These are phyloP conservation scores for Bovichtus variegatus DNA, from an alignment of 2,797 vertebrate species.

Conservation along the genomic window DNA sequence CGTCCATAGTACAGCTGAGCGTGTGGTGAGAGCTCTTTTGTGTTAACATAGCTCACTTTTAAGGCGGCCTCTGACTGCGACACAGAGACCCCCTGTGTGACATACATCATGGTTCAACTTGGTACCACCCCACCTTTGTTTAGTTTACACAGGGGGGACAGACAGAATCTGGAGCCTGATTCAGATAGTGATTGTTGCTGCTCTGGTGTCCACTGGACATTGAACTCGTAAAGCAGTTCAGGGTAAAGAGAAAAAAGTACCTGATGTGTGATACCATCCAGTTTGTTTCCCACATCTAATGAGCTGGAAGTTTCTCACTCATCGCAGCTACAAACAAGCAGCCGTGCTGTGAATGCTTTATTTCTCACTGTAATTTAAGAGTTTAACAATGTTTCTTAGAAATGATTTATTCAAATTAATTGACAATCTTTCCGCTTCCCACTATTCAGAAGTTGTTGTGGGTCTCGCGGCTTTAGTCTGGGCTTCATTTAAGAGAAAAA, in stretches of 20 bases:
- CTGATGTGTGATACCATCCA: too few relatives aligned
- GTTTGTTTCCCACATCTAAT: constrained; percentile 6
- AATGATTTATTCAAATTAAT: background rate
- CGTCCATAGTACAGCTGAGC: constrained; percentile 57
- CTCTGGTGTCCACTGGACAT: constrained; percentile 1
- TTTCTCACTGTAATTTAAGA: background rate
- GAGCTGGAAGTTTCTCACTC: background rate
- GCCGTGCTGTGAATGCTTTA: background rate
- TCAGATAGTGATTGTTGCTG: constrained; percentile 21
- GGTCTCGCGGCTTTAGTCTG: background rate
- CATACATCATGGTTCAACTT: constrained; percentile 47
- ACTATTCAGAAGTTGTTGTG: background rate
- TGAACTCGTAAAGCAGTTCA: background rate
- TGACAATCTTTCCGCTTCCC: background rate
- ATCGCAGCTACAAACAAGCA: background rate
- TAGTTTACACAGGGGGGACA: constrained; percentile 9
- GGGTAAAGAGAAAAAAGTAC: too few relatives aligned
- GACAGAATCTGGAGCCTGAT: constrained; percentile 35
- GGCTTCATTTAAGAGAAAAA: background rate
- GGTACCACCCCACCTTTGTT: constrained; percentile 47
- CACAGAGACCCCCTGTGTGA: constrained; percentile 57
- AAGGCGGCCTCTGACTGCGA: constrained; percentile 53
- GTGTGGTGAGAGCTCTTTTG: constrained; percentile 70
- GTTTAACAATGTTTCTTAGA: background rate
- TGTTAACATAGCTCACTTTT: constrained; percentile 67